Conservation (phyloP, 1,140 invertebrate genomes). For the Drosophila ironensis region DNA sequence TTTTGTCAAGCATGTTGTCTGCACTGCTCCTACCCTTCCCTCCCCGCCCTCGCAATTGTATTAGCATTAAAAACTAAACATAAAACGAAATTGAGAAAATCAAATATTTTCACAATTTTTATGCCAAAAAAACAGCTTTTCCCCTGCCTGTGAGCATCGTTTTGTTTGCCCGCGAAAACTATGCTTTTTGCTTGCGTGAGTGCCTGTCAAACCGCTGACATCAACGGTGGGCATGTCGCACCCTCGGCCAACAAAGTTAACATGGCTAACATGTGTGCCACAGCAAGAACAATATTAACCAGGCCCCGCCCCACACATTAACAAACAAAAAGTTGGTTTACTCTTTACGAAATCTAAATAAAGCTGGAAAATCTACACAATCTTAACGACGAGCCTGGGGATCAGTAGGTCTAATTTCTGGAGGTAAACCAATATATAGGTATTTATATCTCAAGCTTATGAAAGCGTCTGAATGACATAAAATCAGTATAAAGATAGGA, state of each 20-base stretch:
- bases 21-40: neutral
- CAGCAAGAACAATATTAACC: neutral
- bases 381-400: too few species aligned
- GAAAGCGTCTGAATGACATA: too few species aligned
- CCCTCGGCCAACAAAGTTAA: too few species aligned
- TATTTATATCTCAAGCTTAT: too few species aligned
- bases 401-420: too few species aligned
- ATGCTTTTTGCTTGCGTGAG: neutral
- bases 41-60: neutral
- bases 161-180: conserved; percentile 3
- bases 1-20: conserved; percentile 11
- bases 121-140: neutral
- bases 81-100: conserved; percentile 22
- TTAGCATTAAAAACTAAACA: conserved; percentile 12
- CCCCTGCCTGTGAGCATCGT: conserved; percentile 2
- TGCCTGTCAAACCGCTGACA: neutral
- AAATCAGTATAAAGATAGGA: too few species aligned
- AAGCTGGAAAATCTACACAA: too few species aligned
- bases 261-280: neutral
- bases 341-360: too few species aligned
- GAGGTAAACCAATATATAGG: too few species aligned
- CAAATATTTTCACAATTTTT: conserved; percentile 25
- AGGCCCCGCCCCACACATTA: too few species aligned
- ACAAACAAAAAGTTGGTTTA: too few species aligned
- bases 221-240: neutral